Evolutionary conservation across 2,113 vertebrate genomes (phyloP).

Genomic region (Nipponia nippon): DNA sequence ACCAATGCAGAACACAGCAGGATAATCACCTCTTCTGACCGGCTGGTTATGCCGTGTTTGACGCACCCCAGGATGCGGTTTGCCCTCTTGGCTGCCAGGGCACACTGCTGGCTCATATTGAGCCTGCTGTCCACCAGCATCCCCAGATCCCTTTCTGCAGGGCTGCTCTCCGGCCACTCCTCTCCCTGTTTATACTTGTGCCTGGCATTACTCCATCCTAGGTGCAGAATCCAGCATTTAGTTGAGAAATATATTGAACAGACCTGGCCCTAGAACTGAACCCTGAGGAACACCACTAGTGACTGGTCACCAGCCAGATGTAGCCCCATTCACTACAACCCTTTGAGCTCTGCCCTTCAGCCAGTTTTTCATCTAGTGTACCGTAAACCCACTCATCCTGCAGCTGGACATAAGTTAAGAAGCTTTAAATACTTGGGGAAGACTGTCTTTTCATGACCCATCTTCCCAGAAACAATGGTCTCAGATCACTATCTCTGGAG

Average conservation of each 20-base stretch:
- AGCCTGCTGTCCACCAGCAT: background rate
- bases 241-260: background rate
- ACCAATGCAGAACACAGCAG: no score
- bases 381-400: background rate
- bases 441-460: background rate
- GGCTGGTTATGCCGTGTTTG: background rate
- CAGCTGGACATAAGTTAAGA: background rate
- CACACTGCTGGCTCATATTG: background rate
- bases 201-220: fast-evolving
- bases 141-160: background rate
- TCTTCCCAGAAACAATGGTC: background rate
- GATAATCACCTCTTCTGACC: no score
- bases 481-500: background rate
- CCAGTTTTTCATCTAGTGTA: background rate
- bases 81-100: background rate
- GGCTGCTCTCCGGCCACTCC: background rate
- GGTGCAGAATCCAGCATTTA: background rate
- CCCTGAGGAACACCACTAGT: background rate
- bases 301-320: background rate
- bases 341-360: background rate
- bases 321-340: background rate
- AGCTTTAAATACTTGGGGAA: background rate
- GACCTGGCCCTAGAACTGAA: background rate
- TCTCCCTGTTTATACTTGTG: background rate
- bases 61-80: background rate